Evolutionary conservation across 2,113 vertebrate species (phyloP), one percentile per base, ranked within the genome.

Genomic region (Choloepus hoffmanni): DNA sequence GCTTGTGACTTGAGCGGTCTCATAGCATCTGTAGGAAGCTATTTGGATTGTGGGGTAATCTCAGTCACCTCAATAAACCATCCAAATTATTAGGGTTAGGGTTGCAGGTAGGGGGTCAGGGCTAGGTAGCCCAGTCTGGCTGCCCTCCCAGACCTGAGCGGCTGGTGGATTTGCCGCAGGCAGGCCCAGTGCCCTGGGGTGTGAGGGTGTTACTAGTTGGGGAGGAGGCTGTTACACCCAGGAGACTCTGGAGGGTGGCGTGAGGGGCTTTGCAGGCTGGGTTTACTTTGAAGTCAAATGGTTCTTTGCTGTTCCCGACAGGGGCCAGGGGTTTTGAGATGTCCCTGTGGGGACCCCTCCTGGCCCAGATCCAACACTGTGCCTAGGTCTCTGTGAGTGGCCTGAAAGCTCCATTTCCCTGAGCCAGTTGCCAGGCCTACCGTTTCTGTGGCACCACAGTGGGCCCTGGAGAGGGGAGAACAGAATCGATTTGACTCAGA

Each of bases 11-110:
- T 73, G 93, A 73, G 48, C 85, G 28, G 3, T 92, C 67, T 53
- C 65, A 26, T 40, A 74, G 1, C 12, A 5, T 40, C 53, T 62
- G 6, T 72, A 33, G 40, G 76, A 81, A 91, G 78, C 21, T 83
- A 4, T 58, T 88, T 73, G 63, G 53, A 79, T 30, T 79, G 30
- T 92, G 58, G 28, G 23, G 5, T 76, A 28, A 85, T 62, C 43
- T 5, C 45, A 93, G 67, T 83, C n/a, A 70, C 63, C 23, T 77
- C 74, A 77, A 3, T 45, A 55, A 95, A 84, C 43, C n/a, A 12
- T 89, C 91, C 28, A 40, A 81, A 53, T 89, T 50, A 28, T 81
- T 60, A 96, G 68, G 60, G 48, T 94, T 85, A 83, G 36, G 6
- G 60, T 81, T 76, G 24, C 89, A 23, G 48, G 24, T 76, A 45